A percentile compares a stretch with the other conserved stretches of the same genome.
These are phyloP conservation scores for Polyodon spathula DNA, from an alignment of 2,113 vertebrate genomes.

Conservation along the genomic window DNA sequence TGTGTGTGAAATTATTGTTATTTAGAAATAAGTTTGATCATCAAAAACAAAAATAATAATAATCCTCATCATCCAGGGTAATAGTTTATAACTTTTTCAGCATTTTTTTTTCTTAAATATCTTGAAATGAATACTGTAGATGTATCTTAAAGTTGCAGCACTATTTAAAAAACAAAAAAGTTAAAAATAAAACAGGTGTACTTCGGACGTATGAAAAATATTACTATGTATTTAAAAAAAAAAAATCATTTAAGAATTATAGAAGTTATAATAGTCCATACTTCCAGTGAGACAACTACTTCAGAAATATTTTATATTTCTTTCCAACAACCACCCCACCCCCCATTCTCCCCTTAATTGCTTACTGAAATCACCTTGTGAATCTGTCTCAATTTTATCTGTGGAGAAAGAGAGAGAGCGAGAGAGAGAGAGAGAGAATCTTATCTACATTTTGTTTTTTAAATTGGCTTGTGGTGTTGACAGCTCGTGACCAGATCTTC, in stretches of 20 bases:
- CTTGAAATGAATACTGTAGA: slow-evolving; percentile 75
- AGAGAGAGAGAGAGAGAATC: slow-evolving; percentile 19
- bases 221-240: slow-evolving; percentile 49
- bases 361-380: slow-evolving; percentile 55
- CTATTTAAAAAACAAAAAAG: slow-evolving; percentile 45
- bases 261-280: slow-evolving; percentile 53
- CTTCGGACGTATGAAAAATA: slow-evolving; percentile 39
- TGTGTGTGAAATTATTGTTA: too few relatives aligned
- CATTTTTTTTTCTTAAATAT: slow-evolving; percentile 61
- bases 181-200: slow-evolving; percentile 57
- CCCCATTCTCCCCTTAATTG: slow-evolving; percentile 48
- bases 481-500: not conserved
- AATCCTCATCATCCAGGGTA: too few relatives aligned
- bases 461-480: slow-evolving; percentile 30
- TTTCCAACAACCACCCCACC: slow-evolving; percentile 41
- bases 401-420: slow-evolving; percentile 29
- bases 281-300: slow-evolving; percentile 70
- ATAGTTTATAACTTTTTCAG: too few relatives aligned
- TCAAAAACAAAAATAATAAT: too few relatives aligned
- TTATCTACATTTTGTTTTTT: slow-evolving; percentile 13
- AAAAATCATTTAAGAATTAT: slow-evolving; percentile 61
- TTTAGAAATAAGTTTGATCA: too few relatives aligned
- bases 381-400: slow-evolving; percentile 47
- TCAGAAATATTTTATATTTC: slow-evolving; percentile 43
- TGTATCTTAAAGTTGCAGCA: slow-evolving; percentile 58